phyloP scores from a whole-genome alignment of 2,888 invertebrate genomes.

The Halictus ligatus region DNA sequence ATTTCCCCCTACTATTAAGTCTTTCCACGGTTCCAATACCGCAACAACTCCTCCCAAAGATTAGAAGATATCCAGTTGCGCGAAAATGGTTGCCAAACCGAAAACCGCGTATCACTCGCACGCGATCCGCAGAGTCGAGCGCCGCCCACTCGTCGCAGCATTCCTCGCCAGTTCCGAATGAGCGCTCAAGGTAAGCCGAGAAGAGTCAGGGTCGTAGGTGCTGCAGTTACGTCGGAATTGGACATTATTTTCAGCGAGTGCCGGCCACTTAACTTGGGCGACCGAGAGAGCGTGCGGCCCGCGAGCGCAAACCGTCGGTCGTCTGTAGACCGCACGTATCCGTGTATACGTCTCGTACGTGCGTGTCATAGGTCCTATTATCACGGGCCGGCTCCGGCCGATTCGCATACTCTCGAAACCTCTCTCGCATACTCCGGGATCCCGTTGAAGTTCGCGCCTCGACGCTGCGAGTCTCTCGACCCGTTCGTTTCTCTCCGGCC shows the following conservation, averaged over 20 bases:
- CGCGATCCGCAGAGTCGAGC: neutral
- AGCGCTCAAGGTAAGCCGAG: constrained; percentile 68
- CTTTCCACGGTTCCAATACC: neutral
- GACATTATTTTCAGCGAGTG: constrained; percentile 78
- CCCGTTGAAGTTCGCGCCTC: constrained; percentile 40
- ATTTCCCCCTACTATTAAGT: neutral
- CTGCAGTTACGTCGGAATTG: constrained; percentile 76
- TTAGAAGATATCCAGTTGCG: neutral
- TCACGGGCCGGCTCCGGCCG: constrained; percentile 73
- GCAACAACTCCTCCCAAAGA: neutral
- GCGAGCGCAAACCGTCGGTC: neutral
- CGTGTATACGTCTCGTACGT: constrained; percentile 58
- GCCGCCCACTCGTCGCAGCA: constrained; percentile 38
- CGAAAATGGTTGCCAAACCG: neutral
- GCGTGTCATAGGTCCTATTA: constrained; percentile 77
- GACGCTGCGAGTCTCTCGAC: constrained; percentile 34
- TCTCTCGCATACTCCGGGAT: constrained; percentile 52
- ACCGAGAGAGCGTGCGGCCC: constrained; percentile 31
- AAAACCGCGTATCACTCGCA: neutral
- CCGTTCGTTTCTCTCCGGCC: constrained; percentile 48
- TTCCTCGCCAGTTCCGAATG: constrained; percentile 61
- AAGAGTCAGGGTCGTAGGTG: constrained; percentile 75
- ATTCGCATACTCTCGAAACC: neutral
- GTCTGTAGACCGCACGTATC: constrained; percentile 15
- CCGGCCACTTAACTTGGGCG: constrained; percentile 65